Conservation (phyloP, 2,113 vertebrate genomes). For the Etheostoma spectabile region DNA sequence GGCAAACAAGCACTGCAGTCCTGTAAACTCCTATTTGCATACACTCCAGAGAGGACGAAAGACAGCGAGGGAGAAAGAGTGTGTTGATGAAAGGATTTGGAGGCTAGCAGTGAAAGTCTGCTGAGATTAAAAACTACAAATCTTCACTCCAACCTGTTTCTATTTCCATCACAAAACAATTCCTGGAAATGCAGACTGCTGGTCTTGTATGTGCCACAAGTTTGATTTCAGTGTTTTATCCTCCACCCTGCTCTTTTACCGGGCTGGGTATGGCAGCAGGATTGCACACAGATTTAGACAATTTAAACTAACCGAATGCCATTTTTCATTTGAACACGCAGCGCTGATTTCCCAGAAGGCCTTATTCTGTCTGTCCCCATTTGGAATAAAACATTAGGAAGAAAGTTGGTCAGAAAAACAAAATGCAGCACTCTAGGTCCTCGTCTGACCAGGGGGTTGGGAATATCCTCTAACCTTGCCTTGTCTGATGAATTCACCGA, state of each 20-base stretch:
- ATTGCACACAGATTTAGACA: slow-evolving; percentile 44
- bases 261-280: not conserved
- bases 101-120: slow-evolving; percentile 42
- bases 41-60: slow-evolving; percentile 9
- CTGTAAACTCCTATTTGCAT: slow-evolving; percentile 38
- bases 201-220: slow-evolving; percentile 33
- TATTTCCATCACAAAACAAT: slow-evolving; percentile 64
- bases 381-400: slow-evolving; percentile 40
- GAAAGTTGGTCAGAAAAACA: slow-evolving; percentile 40
- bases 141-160: slow-evolving; percentile 51
- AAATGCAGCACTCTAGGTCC: slow-evolving; percentile 18
- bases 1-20: slow-evolving; percentile 26
- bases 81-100: slow-evolving; percentile 34
- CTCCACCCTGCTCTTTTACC: slow-evolving; percentile 8
- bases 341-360: slow-evolving; percentile 69
- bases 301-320: slow-evolving; percentile 45
- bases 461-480: slow-evolving; percentile 12
- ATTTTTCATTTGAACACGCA: slow-evolving; percentile 52
- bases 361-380: slow-evolving; percentile 55
- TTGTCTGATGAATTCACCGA: slow-evolving; percentile 15
- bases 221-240: slow-evolving; percentile 29
- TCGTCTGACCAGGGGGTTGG: slow-evolving; percentile 21
- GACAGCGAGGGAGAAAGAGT: slow-evolving; percentile 1
- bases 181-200: slow-evolving; percentile 62
- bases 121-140: slow-evolving; percentile 66